Base-by-base conservation (phyloP, 2,797 vertebrate species). In the Pogonophryne albipinna region DNA sequence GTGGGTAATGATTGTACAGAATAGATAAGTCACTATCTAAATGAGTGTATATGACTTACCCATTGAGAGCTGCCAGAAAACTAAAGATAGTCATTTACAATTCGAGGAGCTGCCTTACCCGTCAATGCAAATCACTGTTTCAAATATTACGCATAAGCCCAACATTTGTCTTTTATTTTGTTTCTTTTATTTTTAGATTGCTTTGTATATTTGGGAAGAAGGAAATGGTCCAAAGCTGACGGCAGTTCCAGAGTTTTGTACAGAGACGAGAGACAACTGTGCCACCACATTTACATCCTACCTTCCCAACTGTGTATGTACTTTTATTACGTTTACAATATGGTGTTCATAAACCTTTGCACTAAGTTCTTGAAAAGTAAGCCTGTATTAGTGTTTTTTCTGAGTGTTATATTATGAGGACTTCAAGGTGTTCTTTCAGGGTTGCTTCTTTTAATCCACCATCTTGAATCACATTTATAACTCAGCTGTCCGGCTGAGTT, bases 161-260 rank as follows among this genome's bases (percentile, higher is more conserved):
- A 4, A 11, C 19, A 31, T 70, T 68, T 15, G 7, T 69, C 11
- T 34, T 74, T 17, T 23, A 11, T 46, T 6, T 55, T 6, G 71
- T 0, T 79, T 10, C 55, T 2, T 50, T 4, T 70, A 57, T 65
- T 57, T 69, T 56, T 27, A 99, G 97, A 95, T 98, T 84, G 95
- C 97, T 9, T 91, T 99, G 56, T 98, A 96, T 72, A 95, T 99
- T 83, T 98, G 96, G 96, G 95, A 97, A 67, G 95, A 95, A 53
- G 96, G 96, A 12, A 90, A 88, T 2, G 96, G 96, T n/a, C 94
- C 93, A 11, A 83, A 90, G 74, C 95, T 99, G 57, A 98, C 96
- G 1, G 74, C 92, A 3, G 95, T 97, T 41, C 92, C 94, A 6
- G 96, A 98, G 87, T 95, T 99, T 73, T 99, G 97, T 68, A 96